phyloP scores from a whole-genome alignment of 2,797 vertebrate genomes.

The Lagorchestes hirsutus region DNA sequence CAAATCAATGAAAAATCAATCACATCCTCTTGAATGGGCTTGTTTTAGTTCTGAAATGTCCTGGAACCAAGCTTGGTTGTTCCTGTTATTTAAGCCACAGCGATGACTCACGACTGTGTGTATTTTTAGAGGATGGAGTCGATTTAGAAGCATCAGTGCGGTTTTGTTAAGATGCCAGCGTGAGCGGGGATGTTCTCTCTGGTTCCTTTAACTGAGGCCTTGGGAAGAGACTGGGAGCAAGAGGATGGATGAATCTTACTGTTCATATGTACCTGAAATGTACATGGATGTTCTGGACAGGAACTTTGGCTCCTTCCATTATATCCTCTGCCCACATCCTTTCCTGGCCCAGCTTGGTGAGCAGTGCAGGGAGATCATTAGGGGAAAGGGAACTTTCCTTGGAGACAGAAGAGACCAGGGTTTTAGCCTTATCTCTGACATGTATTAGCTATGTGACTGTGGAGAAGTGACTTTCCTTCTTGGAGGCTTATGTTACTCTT shows the following conservation, averaged over 20 bases:
- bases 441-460: not conserved
- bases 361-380: not conserved
- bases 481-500: not conserved
- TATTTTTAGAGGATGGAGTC: not conserved
- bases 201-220: not conserved
- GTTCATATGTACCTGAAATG: not conserved
- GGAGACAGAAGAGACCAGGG: not conserved
- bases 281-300: not conserved
- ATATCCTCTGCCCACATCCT: not conserved
- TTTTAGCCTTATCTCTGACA: not conserved
- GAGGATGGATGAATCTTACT: not conserved
- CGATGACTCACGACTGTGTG: not conserved
- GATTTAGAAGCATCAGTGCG: not conserved
- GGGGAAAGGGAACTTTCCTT: not conserved
- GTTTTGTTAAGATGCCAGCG: not conserved
- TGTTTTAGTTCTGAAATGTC: not conserved
- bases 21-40: not conserved
- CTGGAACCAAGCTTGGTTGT: not conserved
- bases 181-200: not conserved
- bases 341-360: not conserved
- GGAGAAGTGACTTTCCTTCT: not conserved
- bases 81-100: not conserved
- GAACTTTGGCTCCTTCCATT: not conserved
- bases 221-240: not conserved
- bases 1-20: constrained; percentile 10